Evolutionary conservation across 1,140 invertebrate genomes (phyloP).

Genomic region (Chrysopa pallens): DNA sequence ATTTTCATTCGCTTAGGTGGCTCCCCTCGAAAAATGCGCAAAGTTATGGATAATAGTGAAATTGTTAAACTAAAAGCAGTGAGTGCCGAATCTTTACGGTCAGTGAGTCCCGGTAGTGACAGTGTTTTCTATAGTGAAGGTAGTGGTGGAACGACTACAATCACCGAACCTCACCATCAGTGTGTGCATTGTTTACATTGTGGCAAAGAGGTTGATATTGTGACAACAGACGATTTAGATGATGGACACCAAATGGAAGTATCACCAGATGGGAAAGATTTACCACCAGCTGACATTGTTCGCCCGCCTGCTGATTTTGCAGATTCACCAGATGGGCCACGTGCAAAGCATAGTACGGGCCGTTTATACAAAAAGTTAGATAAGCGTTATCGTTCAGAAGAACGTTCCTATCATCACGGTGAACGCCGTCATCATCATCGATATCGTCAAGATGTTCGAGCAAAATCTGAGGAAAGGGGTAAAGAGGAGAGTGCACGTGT

Average conservation of each 20-base stretch:
- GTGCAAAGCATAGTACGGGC: slow-evolving; percentile 23
- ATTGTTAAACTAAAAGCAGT: slow-evolving; percentile 45
- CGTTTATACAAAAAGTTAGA: slow-evolving; percentile 64
- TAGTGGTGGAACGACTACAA: slow-evolving; percentile 29
- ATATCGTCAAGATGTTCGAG: slow-evolving; percentile 46
- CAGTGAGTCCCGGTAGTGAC: slow-evolving; percentile 71
- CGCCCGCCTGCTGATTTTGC: slow-evolving; percentile 73
- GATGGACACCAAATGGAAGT: slow-evolving; percentile 5
- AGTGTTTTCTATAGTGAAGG: slow-evolving; percentile 71
- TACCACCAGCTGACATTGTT: slow-evolving; percentile 46
- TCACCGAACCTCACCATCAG: slow-evolving; percentile 14
- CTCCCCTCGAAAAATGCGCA: slow-evolving; percentile 9
- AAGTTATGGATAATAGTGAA: slow-evolving; percentile 11
- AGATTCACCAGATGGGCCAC: slow-evolving; percentile 50
- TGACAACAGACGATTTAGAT: slow-evolving; percentile 19
- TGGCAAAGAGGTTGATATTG: slow-evolving; percentile 40
- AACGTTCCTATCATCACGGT: slow-evolving; percentile 30
- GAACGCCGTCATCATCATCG: slow-evolving; percentile 41
- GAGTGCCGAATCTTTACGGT: slow-evolving; percentile 65
- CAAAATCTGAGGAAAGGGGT: slow-evolving; percentile 64
- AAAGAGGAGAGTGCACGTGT: slow-evolving; percentile 42
- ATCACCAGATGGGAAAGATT: slow-evolving; percentile 23
- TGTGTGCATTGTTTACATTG: slow-evolving; percentile 54
- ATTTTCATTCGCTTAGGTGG: slow-evolving; percentile 2
- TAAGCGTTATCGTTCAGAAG: slow-evolving; percentile 65